Evolutionary conservation across 2,113 vertebrate species (phyloP).

Genomic region (Laticauda colubrina): DNA sequence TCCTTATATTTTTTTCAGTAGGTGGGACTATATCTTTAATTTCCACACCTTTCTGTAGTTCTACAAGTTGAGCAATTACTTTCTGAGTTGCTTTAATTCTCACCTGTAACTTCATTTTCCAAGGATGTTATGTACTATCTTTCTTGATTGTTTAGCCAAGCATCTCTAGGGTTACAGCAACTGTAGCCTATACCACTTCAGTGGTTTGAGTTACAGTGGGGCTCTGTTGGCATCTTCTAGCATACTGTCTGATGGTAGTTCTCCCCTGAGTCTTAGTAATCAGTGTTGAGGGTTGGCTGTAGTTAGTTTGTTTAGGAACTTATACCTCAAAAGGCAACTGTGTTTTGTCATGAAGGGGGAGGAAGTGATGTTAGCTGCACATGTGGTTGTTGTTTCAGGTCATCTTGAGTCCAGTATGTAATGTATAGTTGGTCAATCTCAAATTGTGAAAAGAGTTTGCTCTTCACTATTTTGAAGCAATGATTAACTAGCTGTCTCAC

Average conservation of each 20-base stretch:
- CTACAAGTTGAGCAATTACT: too few species aligned
- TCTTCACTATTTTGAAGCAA: background rate
- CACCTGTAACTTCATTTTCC: background rate
- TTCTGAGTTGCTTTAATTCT: background rate
- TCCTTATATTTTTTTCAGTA: too few species aligned
- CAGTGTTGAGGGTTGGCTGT: background rate
- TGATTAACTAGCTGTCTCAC: background rate
- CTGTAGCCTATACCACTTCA: background rate
- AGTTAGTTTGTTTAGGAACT: background rate
- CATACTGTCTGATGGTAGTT: background rate
- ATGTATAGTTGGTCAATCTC: background rate
- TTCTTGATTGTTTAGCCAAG: background rate
- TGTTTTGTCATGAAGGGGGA: background rate
- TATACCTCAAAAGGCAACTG: background rate
- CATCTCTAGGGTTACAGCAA: background rate
- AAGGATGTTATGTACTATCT: background rate
- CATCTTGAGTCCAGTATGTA: background rate
- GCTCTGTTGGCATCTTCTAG: background rate
- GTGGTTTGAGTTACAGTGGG: background rate
- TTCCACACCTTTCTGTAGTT: too few species aligned
- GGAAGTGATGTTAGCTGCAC: background rate
- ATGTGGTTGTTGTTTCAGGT: background rate
- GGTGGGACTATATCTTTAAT: too few species aligned
- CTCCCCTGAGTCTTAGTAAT: background rate
- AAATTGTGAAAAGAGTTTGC: background rate